Base-by-base conservation (phyloP, 2,888 invertebrate species). In the Cosmorhoe ocellata region DNA sequence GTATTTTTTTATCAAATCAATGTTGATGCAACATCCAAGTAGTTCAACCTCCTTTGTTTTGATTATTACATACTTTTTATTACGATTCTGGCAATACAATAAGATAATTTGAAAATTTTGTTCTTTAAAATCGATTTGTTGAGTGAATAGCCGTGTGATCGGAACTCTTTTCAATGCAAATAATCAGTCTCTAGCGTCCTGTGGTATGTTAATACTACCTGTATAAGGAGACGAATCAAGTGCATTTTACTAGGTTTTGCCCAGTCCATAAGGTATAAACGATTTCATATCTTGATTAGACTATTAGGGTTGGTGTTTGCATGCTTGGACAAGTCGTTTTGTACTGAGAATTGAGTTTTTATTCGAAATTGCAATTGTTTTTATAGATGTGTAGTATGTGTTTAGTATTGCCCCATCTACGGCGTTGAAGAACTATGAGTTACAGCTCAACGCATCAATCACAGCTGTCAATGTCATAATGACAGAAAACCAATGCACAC, bases 201-300 rank as follows among this genome's bases (percentile, higher is more conserved):
- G 14, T 10, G 42, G 49, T 22, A 50, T 43, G 49, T 12, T 42
- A 43, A 52, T 48, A 22, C 18, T 4, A n/a, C 1, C 52, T 30
- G 3, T 40, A 36, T 32, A 53, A 27, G 52, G 52, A 33, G 14
- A 6, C 33, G 37, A 24, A 38, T 42, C 33, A 34, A 39, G 14
- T 9, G 39, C 42, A 47, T 43, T 30, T 45, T 26, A 30, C n/a
- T 31, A 22, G 9, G 41, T 51, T 46, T 42, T 51, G 41, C 51
- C 1, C 9, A 8, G 33, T 31, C 22, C 10, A 22, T 42, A 51
- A 24, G 48, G 52, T 10, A 42, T 53, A 53, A 53, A 40, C 36
- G 48, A 40, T 48, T 33, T 53, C 43, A 53, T 53, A 53, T 48
- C 52, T 48, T 48, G 48, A 53, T 53, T 48, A 53, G 47, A 47